Evolutionary conservation across 2,797 vertebrate genomes (phyloP).

Genomic region (Emys orbicularis): DNA sequence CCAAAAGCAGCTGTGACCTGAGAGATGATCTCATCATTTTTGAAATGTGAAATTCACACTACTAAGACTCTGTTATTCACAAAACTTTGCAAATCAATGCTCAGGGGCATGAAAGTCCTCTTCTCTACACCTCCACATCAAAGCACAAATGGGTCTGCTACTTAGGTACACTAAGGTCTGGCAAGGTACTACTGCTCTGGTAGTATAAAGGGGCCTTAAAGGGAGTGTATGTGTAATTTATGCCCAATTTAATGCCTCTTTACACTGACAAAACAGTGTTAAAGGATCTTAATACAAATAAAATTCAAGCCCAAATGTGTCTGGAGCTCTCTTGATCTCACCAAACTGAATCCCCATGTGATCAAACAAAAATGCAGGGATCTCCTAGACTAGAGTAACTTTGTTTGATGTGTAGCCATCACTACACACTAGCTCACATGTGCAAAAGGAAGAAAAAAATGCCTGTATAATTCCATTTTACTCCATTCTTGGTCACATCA

Average conservation of each 20-base stretch:
- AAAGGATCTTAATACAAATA: not conserved
- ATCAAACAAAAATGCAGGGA: not conserved
- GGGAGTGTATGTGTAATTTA: not conserved
- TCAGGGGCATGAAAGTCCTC: not conserved
- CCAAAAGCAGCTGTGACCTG: conserved; percentile 22
- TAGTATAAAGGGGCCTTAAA: not conserved
- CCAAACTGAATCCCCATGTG: not conserved
- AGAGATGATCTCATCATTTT: not conserved
- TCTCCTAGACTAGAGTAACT: not conserved
- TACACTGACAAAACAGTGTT: not conserved
- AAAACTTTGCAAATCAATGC: conserved; percentile 21
- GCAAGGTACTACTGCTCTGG: not conserved
- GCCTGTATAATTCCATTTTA: not conserved
- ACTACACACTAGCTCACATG: not conserved
- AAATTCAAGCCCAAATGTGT: not conserved
- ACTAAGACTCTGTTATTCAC: not conserved
- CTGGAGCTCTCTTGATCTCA: not conserved
- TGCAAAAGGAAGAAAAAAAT: not conserved
- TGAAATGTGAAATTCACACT: conserved; percentile 15
- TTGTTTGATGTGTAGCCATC: not conserved
- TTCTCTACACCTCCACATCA: not conserved
- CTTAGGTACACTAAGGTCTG: not conserved
- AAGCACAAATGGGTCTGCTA: not conserved
- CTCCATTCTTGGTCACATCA: not conserved
- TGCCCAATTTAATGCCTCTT: not conserved